Percentiles rank a stretch among this genome's conserved stretches.
Evolutionary conservation across 1,140 invertebrate genomes (phyloP).

Genomic region (Diuraphis noxia): DNA sequence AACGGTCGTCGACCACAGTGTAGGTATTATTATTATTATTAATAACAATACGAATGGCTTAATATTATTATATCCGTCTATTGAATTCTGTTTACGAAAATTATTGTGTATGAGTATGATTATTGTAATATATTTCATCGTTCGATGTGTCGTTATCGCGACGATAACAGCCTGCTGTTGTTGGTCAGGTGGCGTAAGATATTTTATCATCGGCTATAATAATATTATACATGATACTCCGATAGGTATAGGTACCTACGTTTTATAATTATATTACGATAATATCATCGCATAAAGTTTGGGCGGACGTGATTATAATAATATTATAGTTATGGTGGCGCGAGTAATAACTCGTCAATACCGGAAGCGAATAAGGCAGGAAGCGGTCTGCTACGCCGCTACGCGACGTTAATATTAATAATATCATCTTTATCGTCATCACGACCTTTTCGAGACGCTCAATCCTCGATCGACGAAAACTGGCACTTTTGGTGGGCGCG

Average conservation of each 20-base stretch:
- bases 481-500: neutral
- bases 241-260: neutral
- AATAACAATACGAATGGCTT: no score
- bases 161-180: no score
- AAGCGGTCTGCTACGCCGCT: no score
- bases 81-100: neutral
- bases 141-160: neutral
- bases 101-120: neutral
- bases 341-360: neutral
- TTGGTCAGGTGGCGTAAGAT: neutral
- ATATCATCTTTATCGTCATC: neutral
- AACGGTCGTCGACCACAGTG: no score
- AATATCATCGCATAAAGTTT: neutral
- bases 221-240: no score
- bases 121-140: neutral
- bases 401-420: no score
- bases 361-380: neutral
- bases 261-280: neutral
- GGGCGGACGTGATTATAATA: neutral
- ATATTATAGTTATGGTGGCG: neutral
- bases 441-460: neutral
- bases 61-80: neutral
- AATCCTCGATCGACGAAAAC: neutral
- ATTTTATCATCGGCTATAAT: neutral
- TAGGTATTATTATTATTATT: no score